Conservation (phyloP, 2,888 invertebrate species). For the Tipula unca region DNA sequence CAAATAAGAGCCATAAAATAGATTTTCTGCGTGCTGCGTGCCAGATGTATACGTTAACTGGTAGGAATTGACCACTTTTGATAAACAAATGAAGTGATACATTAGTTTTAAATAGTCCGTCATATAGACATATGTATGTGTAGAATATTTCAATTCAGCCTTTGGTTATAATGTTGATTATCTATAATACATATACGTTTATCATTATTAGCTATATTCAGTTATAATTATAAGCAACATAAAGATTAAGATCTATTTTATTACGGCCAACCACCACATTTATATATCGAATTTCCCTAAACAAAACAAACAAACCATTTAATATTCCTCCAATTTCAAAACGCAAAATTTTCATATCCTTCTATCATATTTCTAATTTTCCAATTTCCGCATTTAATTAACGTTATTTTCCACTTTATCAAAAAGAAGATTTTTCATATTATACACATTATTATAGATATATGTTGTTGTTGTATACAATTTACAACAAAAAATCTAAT, state of each 20-base stretch:
- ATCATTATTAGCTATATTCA: neutral
- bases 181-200: no score
- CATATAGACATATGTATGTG: no score
- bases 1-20: no score
- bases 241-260: neutral
- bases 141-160: no score
- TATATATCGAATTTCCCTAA: neutral
- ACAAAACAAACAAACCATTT: neutral
- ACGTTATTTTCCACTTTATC: neutral
- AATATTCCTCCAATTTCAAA: neutral
- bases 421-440: neutral
- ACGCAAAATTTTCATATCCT: neutral
- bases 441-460: neutral
- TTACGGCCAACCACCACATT: neutral
- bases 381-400: slow-evolving; percentile 14
- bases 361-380: slow-evolving; percentile 14
- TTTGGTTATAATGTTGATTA: no score
- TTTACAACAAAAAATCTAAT: neutral
- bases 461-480: neutral
- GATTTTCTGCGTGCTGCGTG: no score
- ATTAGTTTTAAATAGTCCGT: no score
- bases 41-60: no score
- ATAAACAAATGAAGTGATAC: no score
- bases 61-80: no score
- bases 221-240: neutral